Base-by-base conservation (phyloP, 2,888 invertebrate species). In the Melieria crassipennis region DNA sequence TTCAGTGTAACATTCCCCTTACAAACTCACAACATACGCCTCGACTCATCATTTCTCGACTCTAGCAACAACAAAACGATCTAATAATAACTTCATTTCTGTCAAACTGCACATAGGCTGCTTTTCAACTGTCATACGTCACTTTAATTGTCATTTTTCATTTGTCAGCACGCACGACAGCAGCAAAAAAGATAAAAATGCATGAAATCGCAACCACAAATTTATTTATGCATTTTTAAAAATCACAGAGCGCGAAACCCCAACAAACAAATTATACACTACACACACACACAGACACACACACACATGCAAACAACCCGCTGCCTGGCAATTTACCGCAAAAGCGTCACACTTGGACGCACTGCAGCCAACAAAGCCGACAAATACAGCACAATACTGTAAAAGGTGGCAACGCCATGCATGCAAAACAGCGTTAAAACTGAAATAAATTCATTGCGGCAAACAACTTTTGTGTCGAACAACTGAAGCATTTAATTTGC, bases 401-500 rank as follows among this genome's bases (percentile, higher is more conserved):
- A 13, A 10, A 45, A 65, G 65, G 11, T 13, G 71, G 56, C 69
- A 69, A 60, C 64, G 9, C 52, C 52, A 43, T n/a, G 42, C 42
- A 45, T 13, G 13, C 9, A n/a, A 9, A 52, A 9, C 13, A 47
- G 16, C 55, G 7, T 7, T 48, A 13, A 65, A 63, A 56, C 56
- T 55, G 45, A 57, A 65, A 65, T 57, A 57, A 57, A 66, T 57
- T 58, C 47, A 60, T 60, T 48, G 71, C 47, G 57, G 16, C 43
- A 30, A 30, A 30, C 30, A 30, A n/a, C 4, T 60, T 50, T 62
- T 65, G 57, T 45, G 48, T 56, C 56, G 50, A 68, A 58, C 43
- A 58, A 68, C 67, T 70, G 73, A 73, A 68, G 70, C 73, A 60
- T 68, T 60, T 56, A 70, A 65, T 67, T 68, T 58, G 46, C 43